Percentiles rank a stretch among this genome's conserved stretches.
Conservation (phyloP, 2,797 vertebrate genomes). For the Tympanoctomys barrerae region DNA sequence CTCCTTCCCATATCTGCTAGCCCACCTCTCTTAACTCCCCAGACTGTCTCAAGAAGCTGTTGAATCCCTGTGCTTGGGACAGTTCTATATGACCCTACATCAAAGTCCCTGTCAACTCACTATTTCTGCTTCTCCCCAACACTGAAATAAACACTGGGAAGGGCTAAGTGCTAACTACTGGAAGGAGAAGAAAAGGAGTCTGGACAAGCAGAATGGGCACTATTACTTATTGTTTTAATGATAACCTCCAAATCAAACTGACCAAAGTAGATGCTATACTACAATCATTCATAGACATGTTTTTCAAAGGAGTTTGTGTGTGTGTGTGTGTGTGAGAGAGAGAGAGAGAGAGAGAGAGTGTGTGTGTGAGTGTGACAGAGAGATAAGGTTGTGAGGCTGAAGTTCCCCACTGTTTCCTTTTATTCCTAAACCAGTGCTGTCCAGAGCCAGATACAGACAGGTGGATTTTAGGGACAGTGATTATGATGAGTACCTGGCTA, state of each 20-base stretch:
- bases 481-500: not conserved
- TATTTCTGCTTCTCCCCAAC: slow-evolving; percentile 35
- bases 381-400: not conserved
- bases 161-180: not conserved
- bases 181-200: not conserved
- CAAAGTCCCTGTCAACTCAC: not conserved
- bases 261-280: slow-evolving; percentile 24
- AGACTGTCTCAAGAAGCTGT: not conserved
- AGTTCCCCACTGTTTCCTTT: slow-evolving; percentile 5
- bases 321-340: not conserved
- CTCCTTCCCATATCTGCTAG: not conserved
- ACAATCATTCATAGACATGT: not conserved
- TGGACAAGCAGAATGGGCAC: not conserved
- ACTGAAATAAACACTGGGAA: not conserved
- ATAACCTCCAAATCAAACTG: slow-evolving; percentile 45
- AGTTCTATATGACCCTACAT: not conserved
- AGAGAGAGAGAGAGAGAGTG: no score
- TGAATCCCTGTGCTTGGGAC: not conserved
- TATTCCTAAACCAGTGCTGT: not conserved
- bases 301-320: not conserved
- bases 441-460: not conserved
- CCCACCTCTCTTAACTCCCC: not conserved
- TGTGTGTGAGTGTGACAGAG: not conserved
- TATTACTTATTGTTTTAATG: slow-evolving; percentile 32
- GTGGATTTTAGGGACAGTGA: not conserved